Evolutionary conservation across 2,797 vertebrate genomes (phyloP).

Genomic region (Rachycentron canadum): DNA sequence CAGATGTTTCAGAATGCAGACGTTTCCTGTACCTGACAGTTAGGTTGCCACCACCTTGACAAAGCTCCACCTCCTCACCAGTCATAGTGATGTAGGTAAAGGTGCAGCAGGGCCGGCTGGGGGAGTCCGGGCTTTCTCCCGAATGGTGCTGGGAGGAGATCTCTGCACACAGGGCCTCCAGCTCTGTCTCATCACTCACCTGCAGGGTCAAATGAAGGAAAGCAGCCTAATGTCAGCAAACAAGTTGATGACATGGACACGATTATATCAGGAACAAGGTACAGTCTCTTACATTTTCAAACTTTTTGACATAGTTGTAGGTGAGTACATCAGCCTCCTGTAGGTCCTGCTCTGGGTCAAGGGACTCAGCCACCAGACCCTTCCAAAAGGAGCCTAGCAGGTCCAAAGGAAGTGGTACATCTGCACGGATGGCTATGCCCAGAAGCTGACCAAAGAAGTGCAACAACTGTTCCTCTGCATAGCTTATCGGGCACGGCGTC

Average conservation of each 20-base stretch:
- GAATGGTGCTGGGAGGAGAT: conserved; percentile 94
- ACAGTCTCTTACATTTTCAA: conserved; percentile 90
- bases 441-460: conserved; percentile 97
- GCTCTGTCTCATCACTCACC: conserved; percentile 92
- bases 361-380: conserved; percentile 91
- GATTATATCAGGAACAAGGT: not conserved
- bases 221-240: not conserved
- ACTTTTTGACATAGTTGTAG: conserved; percentile 95
- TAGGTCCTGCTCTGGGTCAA: conserved; percentile 92
- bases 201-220: conserved; percentile 56
- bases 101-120: conserved; percentile 93
- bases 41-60: conserved; percentile 90
- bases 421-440: conserved; percentile 95
- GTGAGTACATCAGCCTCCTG: conserved; percentile 96
- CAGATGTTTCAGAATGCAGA: not conserved
- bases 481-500: conserved; percentile 94
- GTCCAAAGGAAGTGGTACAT: conserved; percentile 96
- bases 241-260: not conserved
- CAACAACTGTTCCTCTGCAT: conserved; percentile 95
- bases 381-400: conserved; percentile 97
- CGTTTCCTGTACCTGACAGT: conserved; percentile 87
- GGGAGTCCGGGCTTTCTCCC: conserved; percentile 94
- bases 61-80: conserved; percentile 96
- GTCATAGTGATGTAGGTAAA: conserved; percentile 96
- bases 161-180: conserved; percentile 94